Percentiles rank a stretch among this genome's conserved stretches.
phyloP scores from a whole-genome alignment of 2,888 invertebrate genomes.

The Hymenopus coronatus region DNA sequence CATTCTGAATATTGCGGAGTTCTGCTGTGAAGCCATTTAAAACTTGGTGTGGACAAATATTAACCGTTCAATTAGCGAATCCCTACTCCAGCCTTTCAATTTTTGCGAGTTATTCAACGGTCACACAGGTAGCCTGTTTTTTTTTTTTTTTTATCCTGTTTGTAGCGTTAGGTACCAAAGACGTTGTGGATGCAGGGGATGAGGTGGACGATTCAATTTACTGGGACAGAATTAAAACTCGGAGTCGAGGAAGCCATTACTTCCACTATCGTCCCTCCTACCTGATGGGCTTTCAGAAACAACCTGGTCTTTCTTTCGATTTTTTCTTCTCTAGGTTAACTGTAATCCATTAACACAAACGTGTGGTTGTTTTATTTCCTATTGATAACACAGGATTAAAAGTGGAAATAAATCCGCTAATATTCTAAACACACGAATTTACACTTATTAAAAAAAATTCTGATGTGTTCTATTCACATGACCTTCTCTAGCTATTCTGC shows the following conservation, averaged over 20 bases:
- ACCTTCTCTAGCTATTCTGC: no score
- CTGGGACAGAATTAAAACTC: not conserved
- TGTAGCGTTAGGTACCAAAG: not conserved
- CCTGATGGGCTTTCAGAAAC: not conserved
- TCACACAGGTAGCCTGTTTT: not conserved
- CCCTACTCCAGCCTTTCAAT: not conserved
- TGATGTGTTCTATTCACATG: no score
- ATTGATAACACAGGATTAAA: no score
- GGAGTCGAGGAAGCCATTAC: not conserved
- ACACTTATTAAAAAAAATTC: no score
- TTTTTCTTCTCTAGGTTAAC: no score
- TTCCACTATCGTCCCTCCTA: not conserved
- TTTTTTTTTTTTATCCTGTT: not conserved
- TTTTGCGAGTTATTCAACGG: not conserved
- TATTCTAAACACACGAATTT: no score
- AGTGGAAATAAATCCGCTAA: no score
- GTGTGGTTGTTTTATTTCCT: no score
- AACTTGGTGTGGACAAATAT: no score
- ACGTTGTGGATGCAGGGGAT: not conserved
- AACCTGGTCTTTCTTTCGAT: not conserved
- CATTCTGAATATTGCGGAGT: no score
- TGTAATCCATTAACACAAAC: no score
- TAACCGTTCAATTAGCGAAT: not conserved
- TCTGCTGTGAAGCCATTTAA: no score
- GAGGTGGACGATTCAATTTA: not conserved